Conservation (phyloP, 2,888 invertebrate genomes). For the Drosophila borborema region DNA sequence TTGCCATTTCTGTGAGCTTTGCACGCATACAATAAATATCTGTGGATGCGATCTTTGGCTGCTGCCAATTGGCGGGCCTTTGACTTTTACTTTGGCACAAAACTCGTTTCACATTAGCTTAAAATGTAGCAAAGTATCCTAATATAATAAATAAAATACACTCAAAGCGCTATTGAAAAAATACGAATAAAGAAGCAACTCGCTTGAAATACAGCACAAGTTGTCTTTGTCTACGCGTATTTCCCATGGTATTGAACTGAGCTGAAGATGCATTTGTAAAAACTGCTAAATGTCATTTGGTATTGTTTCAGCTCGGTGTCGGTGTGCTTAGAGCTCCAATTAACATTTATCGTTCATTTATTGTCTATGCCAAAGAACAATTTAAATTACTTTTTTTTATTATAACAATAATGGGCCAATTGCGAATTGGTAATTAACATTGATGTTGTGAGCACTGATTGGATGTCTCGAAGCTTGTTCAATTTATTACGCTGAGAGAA, state of each 20-base stretch:
- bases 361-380: conserved; percentile 2
- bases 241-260: conserved; percentile 43
- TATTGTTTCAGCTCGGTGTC: conserved; percentile 14
- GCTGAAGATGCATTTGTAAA: conserved; percentile 48
- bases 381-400: conserved; percentile 33
- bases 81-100: conserved; percentile 70
- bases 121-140: conserved; percentile 39
- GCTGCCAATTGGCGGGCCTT: conserved; percentile 24
- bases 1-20: conserved; percentile 33
- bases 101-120: conserved; percentile 64
- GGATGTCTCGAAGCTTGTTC: conserved; percentile 17
- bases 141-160: conserved; percentile 49
- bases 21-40: conserved; percentile 22
- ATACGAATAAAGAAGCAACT: conserved; percentile 20
- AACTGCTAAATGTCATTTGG: conserved; percentile 33
- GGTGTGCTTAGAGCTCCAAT: conserved; percentile 7
- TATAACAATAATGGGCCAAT: conserved; percentile 25
- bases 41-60: conserved; percentile 26
- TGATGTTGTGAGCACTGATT: conserved; percentile 10
- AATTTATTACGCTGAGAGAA: conserved; percentile 27
- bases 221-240: conserved; percentile 5
- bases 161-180: conserved; percentile 20
- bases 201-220: conserved; percentile 33
- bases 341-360: conserved; percentile 24
- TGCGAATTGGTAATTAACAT: conserved; percentile 27